Base-by-base conservation (phyloP, 2,888 invertebrate genomes). In the Ctenicera cuprea region DNA sequence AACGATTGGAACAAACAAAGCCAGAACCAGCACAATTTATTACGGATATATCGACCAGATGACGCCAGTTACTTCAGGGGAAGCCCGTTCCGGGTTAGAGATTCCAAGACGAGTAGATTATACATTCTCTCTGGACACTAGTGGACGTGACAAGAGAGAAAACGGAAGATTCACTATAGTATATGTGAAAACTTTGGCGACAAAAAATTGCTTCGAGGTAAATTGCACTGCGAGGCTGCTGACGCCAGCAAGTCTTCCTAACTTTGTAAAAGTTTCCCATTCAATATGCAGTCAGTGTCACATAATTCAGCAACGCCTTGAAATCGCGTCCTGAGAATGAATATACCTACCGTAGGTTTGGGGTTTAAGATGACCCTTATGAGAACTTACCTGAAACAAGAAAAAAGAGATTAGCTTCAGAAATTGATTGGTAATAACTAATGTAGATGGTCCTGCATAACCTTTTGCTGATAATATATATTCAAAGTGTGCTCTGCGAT, bases 221-320 rank as follows among this genome's bases (percentile, higher is more conserved):
- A 66, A 66, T 66, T 66, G 52, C 41, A 54, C 52, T 37, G 52
- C 52, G 48, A 66, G 26, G 38, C 20, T 54, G 65, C 65, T 66
- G 65, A 66, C 65, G 50, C 41, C 64, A 41, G 41, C 63, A 33
- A 63, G 33, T 33, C 30, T 48, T 41, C 26, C 26, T 54, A 66
- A 66, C 41, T 54, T 66, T 41, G 52, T 52, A 54, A 66, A 54
- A 54, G 65, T 66, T 54, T 54, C 12, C 20, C 16, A 20, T 48
- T 64, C 50, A 37, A 22, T 65, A 30, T 61, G 43, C 18, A 41
- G 54, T 54, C 54, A 54, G n/a, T 54, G 54, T 54, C 54, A 54
- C 54, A 54, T 54, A 54, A 54, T 54, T 54, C 30, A 54, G 14
- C 33, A 30, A 54, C 26, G 14, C 11, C 30, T 30, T 18, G 18